A percentile compares a stretch with the other conserved stretches of the same genome.
These are phyloP conservation scores for Ruditapes philippinarum DNA, from an alignment of 1,140 invertebrate genomes.

Conservation along the genomic window DNA sequence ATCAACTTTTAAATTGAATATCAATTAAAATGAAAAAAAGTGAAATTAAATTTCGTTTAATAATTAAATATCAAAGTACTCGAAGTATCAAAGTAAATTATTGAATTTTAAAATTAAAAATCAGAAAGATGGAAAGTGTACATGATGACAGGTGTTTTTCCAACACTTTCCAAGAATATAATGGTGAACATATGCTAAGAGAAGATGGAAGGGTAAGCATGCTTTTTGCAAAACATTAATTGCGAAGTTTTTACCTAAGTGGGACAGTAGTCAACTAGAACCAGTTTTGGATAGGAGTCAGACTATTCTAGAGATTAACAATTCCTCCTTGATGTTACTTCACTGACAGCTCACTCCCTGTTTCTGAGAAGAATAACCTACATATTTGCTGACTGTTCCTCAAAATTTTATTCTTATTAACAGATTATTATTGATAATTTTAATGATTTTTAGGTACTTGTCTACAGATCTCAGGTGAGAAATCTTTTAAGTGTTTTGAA, in stretches of 20 bases:
- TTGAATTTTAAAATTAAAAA: not conserved
- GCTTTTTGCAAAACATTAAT: too few relatives aligned
- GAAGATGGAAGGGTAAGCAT: conserved; percentile 14
- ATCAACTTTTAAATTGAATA: not conserved
- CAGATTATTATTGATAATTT: too few relatives aligned
- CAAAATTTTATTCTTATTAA: too few relatives aligned
- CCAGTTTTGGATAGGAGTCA: not conserved
- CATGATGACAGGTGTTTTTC: conserved; percentile 33
- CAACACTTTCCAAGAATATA: conserved; percentile 45
- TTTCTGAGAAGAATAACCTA: too few relatives aligned
- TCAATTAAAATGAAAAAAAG: too few relatives aligned
- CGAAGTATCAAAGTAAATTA: not conserved
- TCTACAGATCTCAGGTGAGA: too few relatives aligned
- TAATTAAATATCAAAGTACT: not conserved
- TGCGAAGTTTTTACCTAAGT: not conserved
- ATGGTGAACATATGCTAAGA: not conserved
- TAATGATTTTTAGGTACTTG: too few relatives aligned
- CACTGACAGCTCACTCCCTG: too few relatives aligned
- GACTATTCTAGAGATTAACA: too few relatives aligned
- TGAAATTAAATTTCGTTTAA: not conserved
- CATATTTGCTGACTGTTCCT: too few relatives aligned
- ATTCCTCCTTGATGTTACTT: too few relatives aligned
- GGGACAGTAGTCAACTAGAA: not conserved
- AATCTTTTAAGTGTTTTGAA: too few relatives aligned
- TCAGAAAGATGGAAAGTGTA: not conserved